Evolutionary conservation across 2,888 invertebrate genomes (phyloP).

Genomic region (Drosophila emarginata): DNA sequence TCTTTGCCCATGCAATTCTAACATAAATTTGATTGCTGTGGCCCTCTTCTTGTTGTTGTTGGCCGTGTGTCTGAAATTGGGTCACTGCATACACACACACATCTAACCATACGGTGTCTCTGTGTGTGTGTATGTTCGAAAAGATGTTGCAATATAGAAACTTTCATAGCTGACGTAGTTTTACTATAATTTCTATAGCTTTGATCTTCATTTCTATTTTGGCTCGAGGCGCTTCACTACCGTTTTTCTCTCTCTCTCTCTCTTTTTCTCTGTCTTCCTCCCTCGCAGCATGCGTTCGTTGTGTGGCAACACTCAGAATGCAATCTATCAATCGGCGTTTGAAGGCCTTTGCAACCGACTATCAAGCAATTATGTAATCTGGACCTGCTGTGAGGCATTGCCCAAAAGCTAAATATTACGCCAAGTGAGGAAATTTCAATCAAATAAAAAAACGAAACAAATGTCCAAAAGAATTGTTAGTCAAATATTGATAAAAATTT

Average conservation of each 20-base stretch:
- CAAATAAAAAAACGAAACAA: not conserved
- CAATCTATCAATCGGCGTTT: slow-evolving; percentile 63
- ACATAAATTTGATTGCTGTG: slow-evolving; percentile 19
- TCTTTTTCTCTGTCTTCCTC: slow-evolving; percentile 2
- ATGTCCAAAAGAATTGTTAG: not conserved
- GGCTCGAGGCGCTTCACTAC: slow-evolving; percentile 11
- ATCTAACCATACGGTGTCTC: slow-evolving; percentile 14
- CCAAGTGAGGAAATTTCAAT: slow-evolving; percentile 4
- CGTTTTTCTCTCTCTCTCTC: not conserved
- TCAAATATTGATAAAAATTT: not conserved
- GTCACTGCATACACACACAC: slow-evolving; percentile 60
- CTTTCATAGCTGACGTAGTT: slow-evolving; percentile 46
- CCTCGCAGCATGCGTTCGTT: slow-evolving; percentile 29
- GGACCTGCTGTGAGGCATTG: slow-evolving; percentile 4
- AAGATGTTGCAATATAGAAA: slow-evolving; percentile 64
- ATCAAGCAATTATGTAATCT: slow-evolving; percentile 52
- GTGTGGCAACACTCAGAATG: slow-evolving; percentile 69
- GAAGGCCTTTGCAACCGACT: slow-evolving; percentile 45
- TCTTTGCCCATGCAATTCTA: slow-evolving; percentile 60
- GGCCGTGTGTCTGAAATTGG: slow-evolving; percentile 49
- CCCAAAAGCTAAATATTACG: not conserved
- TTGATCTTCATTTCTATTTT: slow-evolving; percentile 56
- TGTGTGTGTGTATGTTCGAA: slow-evolving; percentile 18
- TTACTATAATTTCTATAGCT: slow-evolving; percentile 42
- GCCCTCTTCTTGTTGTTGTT: slow-evolving; percentile 17